Conservation (phyloP, 35 echinoderm and acorn worm species). For the Eucidaris tribuloides region DNA sequence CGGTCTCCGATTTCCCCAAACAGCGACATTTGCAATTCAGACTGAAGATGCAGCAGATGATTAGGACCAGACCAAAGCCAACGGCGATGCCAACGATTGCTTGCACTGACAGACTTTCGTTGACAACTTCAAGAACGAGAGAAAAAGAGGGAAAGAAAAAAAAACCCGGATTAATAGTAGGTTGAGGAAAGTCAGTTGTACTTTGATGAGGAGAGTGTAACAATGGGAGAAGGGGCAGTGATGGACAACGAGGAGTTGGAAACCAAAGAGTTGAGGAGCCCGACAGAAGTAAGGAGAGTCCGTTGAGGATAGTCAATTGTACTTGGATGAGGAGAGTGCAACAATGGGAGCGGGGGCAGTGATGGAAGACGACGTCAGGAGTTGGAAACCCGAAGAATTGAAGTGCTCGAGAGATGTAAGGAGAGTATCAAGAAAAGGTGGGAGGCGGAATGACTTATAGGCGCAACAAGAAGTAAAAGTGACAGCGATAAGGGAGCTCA, state of each 20-base stretch:
- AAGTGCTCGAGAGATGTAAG: too few species aligned
- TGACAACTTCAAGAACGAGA: not conserved
- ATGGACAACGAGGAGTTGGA: too few species aligned
- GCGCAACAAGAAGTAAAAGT: too few species aligned
- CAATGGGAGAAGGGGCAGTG: too few species aligned
- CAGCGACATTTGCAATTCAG: not conserved
- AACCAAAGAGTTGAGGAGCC: too few species aligned
- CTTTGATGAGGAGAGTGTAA: not conserved
- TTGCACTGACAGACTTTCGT: not conserved
- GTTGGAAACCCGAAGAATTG: too few species aligned
- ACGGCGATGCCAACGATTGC: not conserved
- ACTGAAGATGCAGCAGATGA: slow-evolving; percentile 13
- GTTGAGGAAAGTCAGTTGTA: not conserved
- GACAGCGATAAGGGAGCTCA: too few species aligned
- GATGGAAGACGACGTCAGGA: too few species aligned
- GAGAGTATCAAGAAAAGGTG: too few species aligned
- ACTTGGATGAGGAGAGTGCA: too few species aligned
- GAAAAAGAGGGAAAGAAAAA: not conserved
- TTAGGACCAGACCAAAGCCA: not conserved
- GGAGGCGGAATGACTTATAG: too few species aligned
- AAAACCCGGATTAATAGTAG: not conserved
- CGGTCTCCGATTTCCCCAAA: not conserved
- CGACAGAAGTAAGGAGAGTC: not conserved
- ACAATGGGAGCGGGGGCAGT: too few species aligned
- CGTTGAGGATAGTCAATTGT: not conserved